Conservation (phyloP, 2,113 vertebrate species). For the Phyllostomus discolor region DNA sequence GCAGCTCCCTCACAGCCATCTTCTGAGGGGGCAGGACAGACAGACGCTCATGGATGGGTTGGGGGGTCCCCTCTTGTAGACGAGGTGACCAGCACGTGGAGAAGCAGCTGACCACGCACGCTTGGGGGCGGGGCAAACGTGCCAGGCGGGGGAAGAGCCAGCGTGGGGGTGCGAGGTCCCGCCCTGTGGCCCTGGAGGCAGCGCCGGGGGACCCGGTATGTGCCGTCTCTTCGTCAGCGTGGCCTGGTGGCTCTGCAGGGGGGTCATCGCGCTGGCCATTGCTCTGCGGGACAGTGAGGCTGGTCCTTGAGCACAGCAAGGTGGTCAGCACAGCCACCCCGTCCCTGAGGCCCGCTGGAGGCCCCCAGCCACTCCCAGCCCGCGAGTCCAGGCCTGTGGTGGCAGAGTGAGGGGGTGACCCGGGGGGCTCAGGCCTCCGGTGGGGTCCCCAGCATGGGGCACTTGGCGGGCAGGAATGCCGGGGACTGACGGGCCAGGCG, state of each 20-base stretch:
- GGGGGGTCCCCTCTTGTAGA: accelerated
- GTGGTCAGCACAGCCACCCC: accelerated
- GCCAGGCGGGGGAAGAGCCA: not conserved
- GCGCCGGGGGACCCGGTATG: accelerated
- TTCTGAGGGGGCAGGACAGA: not conserved
- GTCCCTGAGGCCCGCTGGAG: accelerated
- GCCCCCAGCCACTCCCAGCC: not conserved
- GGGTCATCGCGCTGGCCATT: accelerated
- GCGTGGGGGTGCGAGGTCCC: accelerated
- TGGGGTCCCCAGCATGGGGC: accelerated
- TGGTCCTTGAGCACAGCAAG: accelerated
- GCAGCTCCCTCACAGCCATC: accelerated
- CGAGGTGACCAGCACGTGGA: not conserved
- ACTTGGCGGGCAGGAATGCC: accelerated
- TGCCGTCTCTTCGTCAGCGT: accelerated
- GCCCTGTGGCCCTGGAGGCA: accelerated
- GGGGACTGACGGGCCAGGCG: accelerated
- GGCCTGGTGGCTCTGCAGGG: not conserved
- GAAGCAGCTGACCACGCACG: accelerated
- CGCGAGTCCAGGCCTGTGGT: not conserved
- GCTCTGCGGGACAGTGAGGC: accelerated
- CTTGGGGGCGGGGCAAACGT: accelerated
- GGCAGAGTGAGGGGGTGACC: accelerated
- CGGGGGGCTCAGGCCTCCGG: too few species aligned
- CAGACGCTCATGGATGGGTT: accelerated